Conservation (phyloP, 2,113 vertebrate genomes). For the Sporophila hypoxantha region DNA sequence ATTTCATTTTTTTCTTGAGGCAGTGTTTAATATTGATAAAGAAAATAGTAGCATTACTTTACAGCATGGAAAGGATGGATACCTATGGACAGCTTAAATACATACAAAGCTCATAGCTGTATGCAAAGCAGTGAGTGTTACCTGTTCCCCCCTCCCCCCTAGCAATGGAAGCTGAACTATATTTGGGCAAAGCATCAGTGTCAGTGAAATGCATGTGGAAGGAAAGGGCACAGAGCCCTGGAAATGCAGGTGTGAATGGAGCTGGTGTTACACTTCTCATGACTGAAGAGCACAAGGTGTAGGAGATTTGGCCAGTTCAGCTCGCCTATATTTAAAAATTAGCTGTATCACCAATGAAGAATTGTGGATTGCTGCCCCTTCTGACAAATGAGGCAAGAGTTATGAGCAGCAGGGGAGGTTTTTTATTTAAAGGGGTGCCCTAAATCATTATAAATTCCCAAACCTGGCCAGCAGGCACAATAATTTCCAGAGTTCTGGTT, state of each 20-base stretch:
- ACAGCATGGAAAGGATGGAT: constrained; percentile 10
- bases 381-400: background rate
- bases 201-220: background rate
- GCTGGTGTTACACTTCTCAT: background rate
- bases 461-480: constrained; percentile 69
- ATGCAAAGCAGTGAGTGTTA: constrained; percentile 5
- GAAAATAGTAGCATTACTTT: constrained; percentile 11
- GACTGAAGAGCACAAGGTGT: background rate
- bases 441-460: constrained; percentile 31
- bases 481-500: constrained; percentile 36
- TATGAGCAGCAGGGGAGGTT: background rate
- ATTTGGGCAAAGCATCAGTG: constrained; percentile 24
- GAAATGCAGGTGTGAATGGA: background rate
- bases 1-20: background rate
- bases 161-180: constrained; percentile 36
- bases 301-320: background rate
- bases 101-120: constrained; percentile 8
- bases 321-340: constrained; percentile 31
- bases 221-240: background rate
- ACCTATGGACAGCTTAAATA: constrained; percentile 28
- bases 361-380: background rate
- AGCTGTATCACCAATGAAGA: background rate
- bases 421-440: background rate
- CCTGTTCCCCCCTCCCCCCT: background rate
- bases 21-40: background rate